These are phyloP conservation scores for Megalonaias nervosa DNA, from an alignment of 1,140 invertebrate species.

Conservation along the genomic window DNA sequence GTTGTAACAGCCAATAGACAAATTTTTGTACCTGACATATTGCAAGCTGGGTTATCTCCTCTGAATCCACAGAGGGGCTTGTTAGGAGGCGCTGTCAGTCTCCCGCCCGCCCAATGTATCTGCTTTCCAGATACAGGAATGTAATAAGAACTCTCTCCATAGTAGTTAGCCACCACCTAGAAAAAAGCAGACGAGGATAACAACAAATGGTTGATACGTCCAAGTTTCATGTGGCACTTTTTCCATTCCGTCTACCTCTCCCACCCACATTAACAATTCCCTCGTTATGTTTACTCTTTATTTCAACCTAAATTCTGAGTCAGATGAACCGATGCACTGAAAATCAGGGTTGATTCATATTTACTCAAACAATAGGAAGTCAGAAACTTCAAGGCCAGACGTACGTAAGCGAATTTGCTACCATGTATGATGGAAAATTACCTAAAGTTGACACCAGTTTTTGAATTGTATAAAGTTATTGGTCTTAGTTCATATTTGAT, in stretches of 20 bases:
- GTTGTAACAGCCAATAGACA: background rate
- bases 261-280: too few species aligned
- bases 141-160: slow-evolving; percentile 7
- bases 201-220: background rate
- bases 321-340: too few species aligned
- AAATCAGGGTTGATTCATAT: too few species aligned
- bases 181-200: background rate
- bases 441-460: too few species aligned
- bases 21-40: background rate
- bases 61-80: slow-evolving; percentile 14
- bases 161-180: slow-evolving; percentile 25
- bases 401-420: too few species aligned
- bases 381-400: too few species aligned
- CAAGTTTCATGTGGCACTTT: background rate
- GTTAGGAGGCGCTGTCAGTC: slow-evolving; percentile 8
- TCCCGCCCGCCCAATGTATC: slow-evolving; percentile 15
- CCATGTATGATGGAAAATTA: too few species aligned
- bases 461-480: too few species aligned
- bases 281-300: too few species aligned
- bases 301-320: too few species aligned
- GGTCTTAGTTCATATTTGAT: too few species aligned
- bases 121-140: slow-evolving; percentile 2
- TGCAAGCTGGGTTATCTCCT: slow-evolving; percentile 3
- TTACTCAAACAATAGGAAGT: too few species aligned
- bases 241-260: background rate